Evolutionary conservation across 2,113 vertebrate species (phyloP).

Genomic region (Petrocephalus zakoni): DNA sequence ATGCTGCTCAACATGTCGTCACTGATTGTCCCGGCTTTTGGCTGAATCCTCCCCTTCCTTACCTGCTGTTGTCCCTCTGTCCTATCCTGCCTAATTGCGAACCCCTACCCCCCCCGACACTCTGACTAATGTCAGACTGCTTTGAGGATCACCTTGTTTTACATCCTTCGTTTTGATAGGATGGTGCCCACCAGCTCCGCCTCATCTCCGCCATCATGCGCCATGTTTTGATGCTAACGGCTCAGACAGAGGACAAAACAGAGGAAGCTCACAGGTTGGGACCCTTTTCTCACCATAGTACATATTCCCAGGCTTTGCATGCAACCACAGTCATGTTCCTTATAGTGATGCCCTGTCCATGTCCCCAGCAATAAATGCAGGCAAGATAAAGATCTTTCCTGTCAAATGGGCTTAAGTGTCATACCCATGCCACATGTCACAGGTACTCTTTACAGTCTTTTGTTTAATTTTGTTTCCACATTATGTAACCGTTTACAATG

Average conservation of each 20-base stretch:
- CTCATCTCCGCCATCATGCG: slow-evolving; percentile 84
- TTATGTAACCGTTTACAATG: not conserved
- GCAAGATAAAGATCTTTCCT: not conserved
- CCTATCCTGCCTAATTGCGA: not conserved
- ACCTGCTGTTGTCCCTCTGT: not conserved
- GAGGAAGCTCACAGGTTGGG: slow-evolving; percentile 93
- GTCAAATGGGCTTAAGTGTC: not conserved
- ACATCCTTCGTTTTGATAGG: slow-evolving; percentile 55
- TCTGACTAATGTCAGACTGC: not conserved
- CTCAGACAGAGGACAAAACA: slow-evolving; percentile 88
- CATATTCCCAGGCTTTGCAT: not conserved
- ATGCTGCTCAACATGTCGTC: not conserved
- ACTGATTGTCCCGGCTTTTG: too few species aligned
- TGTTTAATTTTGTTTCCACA: not conserved
- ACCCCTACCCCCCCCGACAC: not conserved
- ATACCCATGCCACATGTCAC: not conserved
- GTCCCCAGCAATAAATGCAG: too few species aligned
- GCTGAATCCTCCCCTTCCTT: not conserved
- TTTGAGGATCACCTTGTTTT: not conserved
- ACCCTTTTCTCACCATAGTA: slow-evolving; percentile 2
- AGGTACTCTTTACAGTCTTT: not conserved
- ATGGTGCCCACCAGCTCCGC: slow-evolving; percentile 83
- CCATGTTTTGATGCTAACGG: slow-evolving; percentile 82
- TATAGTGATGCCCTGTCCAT: not conserved
- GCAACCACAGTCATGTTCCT: not conserved